These are phyloP conservation scores for Lacerta viridis DNA, from an alignment of 2,797 vertebrate species.

Conservation along the genomic window DNA sequence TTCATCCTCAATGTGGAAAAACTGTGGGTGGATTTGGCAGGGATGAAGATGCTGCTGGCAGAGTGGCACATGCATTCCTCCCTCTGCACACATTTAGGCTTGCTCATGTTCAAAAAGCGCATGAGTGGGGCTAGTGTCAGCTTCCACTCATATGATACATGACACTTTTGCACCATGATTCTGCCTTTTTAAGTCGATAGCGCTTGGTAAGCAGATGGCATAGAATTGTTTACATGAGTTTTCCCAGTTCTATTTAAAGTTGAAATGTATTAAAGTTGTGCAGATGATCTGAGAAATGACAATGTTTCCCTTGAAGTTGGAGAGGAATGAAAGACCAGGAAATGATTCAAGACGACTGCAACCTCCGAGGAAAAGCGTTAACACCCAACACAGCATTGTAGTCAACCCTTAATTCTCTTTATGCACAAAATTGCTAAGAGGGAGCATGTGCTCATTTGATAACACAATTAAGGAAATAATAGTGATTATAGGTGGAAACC, in stretches of 20 bases:
- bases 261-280: conserved; percentile 12
- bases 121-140: not conserved
- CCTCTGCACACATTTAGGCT: not conserved
- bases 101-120: not conserved
- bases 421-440: not conserved
- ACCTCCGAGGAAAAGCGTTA: not conserved
- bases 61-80: too few relatives aligned
- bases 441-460: conserved; percentile 12
- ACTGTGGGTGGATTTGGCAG: too few relatives aligned
- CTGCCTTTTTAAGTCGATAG: conserved; percentile 13
- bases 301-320: not conserved
- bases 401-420: conserved; percentile 16
- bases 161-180: not conserved
- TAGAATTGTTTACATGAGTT: not conserved
- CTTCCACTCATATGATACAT: not conserved
- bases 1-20: too few relatives aligned
- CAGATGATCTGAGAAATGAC: conserved; percentile 1
- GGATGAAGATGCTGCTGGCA: too few relatives aligned
- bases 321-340: not conserved
- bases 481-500: not conserved
- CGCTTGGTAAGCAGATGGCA: conserved; percentile 25
- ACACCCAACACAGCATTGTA: not conserved
- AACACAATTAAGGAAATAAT: conserved; percentile 15
- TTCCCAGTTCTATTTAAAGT: not conserved
- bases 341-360: conserved; percentile 1